Evolutionary conservation across 2,888 invertebrate genomes (phyloP).

Genomic region (Linnaemya tessellans): DNA sequence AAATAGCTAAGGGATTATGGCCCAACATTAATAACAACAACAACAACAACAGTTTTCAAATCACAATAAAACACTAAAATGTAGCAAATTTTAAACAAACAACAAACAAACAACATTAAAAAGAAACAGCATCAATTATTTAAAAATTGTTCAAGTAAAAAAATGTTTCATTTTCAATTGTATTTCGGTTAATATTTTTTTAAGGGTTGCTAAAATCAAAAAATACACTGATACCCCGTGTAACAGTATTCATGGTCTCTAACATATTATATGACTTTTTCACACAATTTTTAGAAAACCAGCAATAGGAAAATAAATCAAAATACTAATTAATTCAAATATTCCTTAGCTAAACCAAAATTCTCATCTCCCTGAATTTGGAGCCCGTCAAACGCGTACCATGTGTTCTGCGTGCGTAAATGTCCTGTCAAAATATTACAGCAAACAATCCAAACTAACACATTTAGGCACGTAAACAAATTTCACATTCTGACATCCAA

Average conservation of each 20-base stretch:
- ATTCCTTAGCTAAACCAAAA: too few species aligned
- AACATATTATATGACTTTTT: background rate
- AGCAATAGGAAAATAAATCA: too few species aligned
- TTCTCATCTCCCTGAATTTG: too few species aligned
- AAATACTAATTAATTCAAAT: too few species aligned
- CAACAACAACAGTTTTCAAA: slow-evolving; percentile 47
- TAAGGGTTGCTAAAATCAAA: slow-evolving; percentile 20
- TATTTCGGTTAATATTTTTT: background rate
- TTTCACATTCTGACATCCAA: slow-evolving; percentile 41
- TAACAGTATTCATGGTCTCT: background rate
- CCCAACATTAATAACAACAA: slow-evolving; percentile 3
- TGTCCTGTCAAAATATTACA: slow-evolving; percentile 18
- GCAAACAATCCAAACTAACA: slow-evolving; percentile 12
- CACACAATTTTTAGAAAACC: too few species aligned
- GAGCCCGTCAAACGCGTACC: background rate
- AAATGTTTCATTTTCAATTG: slow-evolving; percentile 29
- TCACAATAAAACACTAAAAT: slow-evolving; percentile 56
- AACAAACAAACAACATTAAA: slow-evolving; percentile 1
- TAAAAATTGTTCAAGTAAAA: slow-evolving; percentile 20
- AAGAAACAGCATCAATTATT: slow-evolving; percentile 45
- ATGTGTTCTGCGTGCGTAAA: background rate
- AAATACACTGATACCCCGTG: background rate
- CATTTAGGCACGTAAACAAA: slow-evolving; percentile 65
- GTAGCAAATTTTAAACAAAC: slow-evolving; percentile 24
- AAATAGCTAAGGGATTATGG: slow-evolving; percentile 26